A percentile compares a stretch with the other conserved stretches of the same genome.
These are phyloP conservation scores for Podocnemis expansa DNA, from an alignment of 2,113 vertebrate genomes.

Conservation along the genomic window DNA sequence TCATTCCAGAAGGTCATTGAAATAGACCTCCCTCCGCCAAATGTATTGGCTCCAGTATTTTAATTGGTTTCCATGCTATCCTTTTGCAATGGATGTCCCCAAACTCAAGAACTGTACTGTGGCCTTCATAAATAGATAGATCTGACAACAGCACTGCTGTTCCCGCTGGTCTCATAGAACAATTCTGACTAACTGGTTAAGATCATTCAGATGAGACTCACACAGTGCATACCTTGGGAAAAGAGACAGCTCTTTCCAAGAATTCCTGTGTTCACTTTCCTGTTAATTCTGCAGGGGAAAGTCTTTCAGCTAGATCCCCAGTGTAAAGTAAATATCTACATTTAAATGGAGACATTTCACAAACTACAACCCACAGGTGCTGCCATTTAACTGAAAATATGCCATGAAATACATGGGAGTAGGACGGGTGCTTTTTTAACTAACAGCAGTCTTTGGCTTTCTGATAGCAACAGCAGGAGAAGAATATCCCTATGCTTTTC, in stretches of 20 bases:
- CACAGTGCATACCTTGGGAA: neutral
- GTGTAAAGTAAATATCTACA: conserved; percentile 27
- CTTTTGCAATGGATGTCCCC: neutral
- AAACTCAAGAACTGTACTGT: neutral
- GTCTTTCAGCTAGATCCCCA: neutral
- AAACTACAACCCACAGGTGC: neutral
- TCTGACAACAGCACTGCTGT: neutral
- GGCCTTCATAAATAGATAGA: neutral
- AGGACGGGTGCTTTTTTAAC: neutral
- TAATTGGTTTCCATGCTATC: neutral
- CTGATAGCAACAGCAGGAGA: conserved; percentile 25
- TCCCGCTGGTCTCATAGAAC: neutral
- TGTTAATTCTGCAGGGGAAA: neutral
- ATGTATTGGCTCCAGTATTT: rapidly evolving
- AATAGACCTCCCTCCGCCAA: neutral
- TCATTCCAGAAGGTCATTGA: neutral
- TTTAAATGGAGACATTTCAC: conserved; percentile 45
- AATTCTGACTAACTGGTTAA: neutral
- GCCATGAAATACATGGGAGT: neutral
- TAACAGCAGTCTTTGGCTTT: conserved; percentile 8
- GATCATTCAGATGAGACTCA: neutral
- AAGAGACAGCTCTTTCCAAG: neutral
- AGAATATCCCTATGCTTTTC: conserved; percentile 53
- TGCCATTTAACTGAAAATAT: conserved; percentile 50
- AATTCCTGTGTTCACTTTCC: neutral